Base-by-base conservation (phyloP, 2,797 vertebrate genomes). In the Ceryle rudis region DNA sequence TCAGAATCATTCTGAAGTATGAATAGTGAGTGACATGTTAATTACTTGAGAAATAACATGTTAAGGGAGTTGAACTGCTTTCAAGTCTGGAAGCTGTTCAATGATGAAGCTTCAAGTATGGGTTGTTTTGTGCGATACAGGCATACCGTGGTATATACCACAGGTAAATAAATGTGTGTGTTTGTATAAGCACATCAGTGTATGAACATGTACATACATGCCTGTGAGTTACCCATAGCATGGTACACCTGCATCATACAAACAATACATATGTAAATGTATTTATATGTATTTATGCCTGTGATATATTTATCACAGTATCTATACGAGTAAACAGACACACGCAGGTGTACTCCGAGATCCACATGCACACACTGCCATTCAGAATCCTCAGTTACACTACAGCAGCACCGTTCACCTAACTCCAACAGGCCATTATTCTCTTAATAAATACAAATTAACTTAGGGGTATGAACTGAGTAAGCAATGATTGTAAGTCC, bases 401-500 rank as follows among this genome's bases (percentile, higher is more conserved):
- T 71, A 69, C 21, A 31, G 33, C 64, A 67, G 17, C 67, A 6
- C 49, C 46, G 29, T 51, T 71, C 58, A 31, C 37, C 42, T n/a
- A 21, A 16, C 37, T 57, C 22, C 18, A 67, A 7, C 14, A 23
- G 12, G 47, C 47, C 22, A 14, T 65, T 75, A 16, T 89, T 89
- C 18, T 79, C 5, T 29, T 46, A 41, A 75, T 41, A 90, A 86
- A 62, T 33, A 60, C 22, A 16, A 57, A 49, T 1, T 75, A 55
- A 44, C 67, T 35, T 67, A 28, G 58, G 66, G 90, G 54, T 60
- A 72, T 81, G 31, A 57, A 57, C 65, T 33, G 66, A 74, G 49
- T 94, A 88, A 86, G 67, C 77, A 86, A 23, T 90, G 85, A 6
- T 35, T 60, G 42, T 61, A 92, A 91, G 93, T 97, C 81, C 75